Evolutionary conservation across 2,113 vertebrate species (phyloP).

Genomic region (Bombycilla garrulus): DNA sequence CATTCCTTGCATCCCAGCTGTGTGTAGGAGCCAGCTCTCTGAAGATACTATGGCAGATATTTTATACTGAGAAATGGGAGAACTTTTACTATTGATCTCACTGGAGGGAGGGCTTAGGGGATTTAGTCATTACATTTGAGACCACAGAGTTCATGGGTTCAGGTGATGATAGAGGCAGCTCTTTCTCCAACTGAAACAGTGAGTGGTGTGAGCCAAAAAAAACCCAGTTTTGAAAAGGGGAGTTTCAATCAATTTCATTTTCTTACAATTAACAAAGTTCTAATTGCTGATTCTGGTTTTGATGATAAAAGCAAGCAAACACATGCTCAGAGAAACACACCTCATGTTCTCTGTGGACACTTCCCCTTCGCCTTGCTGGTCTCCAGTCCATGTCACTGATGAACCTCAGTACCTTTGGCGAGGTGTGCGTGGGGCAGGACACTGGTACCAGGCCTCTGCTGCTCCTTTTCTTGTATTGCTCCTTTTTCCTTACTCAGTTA

Average conservation of each 20-base stretch:
- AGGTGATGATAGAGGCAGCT: not conserved
- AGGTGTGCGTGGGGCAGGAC: rapidly evolving
- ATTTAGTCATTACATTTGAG: not conserved
- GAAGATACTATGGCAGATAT: not conserved
- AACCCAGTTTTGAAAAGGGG: rapidly evolving
- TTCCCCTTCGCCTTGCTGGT: not conserved
- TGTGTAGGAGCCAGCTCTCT: not conserved
- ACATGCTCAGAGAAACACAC: not conserved
- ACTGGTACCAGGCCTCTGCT: no score
- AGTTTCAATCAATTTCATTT: not conserved
- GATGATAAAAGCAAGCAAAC: not conserved
- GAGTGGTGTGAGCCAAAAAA: not conserved
- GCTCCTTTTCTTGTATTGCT: not conserved
- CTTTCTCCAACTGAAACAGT: not conserved
- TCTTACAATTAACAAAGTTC: not conserved
- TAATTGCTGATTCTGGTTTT: not conserved
- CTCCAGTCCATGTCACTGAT: not conserved
- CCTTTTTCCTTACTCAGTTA: not conserved
- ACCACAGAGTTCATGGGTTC: not conserved
- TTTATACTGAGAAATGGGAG: not conserved
- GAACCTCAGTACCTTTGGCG: not conserved
- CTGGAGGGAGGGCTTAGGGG: not conserved
- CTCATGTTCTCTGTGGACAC: not conserved
- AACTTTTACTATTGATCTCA: not conserved
- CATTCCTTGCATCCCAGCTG: not conserved